Conservation (phyloP, 1,140 invertebrate genomes). For the Bombus superbus region DNA sequence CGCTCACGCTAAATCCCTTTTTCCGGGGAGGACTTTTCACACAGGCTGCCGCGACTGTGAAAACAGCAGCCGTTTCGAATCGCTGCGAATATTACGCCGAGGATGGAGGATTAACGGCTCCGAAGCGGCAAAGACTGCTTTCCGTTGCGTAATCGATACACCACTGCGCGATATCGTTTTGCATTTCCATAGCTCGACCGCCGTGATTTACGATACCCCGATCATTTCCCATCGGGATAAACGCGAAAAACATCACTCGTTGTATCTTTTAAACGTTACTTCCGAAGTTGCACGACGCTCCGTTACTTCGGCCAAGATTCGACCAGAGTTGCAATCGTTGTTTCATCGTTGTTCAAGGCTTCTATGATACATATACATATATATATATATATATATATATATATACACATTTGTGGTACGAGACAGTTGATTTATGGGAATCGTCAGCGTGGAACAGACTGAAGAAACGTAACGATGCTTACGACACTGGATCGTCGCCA, state of each 20-base stretch:
- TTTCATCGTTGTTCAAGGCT: background rate
- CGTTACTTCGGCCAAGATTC: background rate
- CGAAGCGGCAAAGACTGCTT: too few species aligned
- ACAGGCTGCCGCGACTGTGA: background rate
- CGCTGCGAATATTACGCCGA: background rate
- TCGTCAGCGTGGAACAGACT: slow-evolving; percentile 19
- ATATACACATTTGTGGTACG: too few species aligned
- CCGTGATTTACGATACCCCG: background rate
- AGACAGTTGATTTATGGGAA: slow-evolving; percentile 62
- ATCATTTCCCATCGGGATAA: background rate
- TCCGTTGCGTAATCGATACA: slow-evolving; percentile 17
- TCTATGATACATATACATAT: background rate
- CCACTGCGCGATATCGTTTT: background rate
- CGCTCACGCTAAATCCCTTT: slow-evolving; percentile 24
- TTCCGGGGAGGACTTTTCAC: slow-evolving; percentile 14
- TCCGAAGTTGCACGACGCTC: background rate
- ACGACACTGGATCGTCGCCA: slow-evolving; percentile 66
- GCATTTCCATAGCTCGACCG: background rate
- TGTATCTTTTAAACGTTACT: background rate
- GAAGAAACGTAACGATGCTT: slow-evolving; percentile 24
- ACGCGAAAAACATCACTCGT: background rate
- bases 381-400: too few species aligned
- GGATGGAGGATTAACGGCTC: slow-evolving; percentile 45
- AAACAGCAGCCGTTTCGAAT: background rate
- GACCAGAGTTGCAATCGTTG: background rate